These are phyloP conservation scores for Nicator chloris DNA, from an alignment of 2,113 vertebrate species.

Conservation along the genomic window DNA sequence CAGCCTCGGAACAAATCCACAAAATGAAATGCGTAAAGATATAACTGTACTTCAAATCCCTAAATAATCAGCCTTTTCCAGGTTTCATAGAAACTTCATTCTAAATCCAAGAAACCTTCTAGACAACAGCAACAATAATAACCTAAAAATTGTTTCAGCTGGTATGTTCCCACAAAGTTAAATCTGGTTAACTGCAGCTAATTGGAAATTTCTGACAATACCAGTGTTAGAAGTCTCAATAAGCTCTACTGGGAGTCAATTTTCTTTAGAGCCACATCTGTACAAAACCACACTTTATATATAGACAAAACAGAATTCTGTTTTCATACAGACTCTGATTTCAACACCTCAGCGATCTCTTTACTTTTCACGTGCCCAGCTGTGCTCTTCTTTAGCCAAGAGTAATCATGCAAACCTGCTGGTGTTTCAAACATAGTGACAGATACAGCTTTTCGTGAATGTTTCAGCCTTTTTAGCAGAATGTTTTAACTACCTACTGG, in stretches of 20 bases:
- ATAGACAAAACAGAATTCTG: background rate
- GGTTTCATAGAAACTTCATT: background rate
- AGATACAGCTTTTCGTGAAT: background rate
- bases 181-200: background rate
- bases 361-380: background rate
- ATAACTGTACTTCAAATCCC: background rate
- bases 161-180: background rate
- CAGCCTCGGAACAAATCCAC: background rate
- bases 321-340: background rate
- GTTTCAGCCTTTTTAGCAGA: background rate
- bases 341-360: background rate
- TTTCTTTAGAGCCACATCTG: constrained; percentile 1
- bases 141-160: background rate
- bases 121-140: background rate
- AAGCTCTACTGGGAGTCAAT: background rate
- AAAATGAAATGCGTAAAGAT: background rate
- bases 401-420: background rate
- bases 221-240: background rate
- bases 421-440: background rate
- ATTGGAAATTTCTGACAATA: background rate
- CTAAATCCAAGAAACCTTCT: background rate
- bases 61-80: background rate
- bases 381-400: background rate
- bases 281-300: background rate
- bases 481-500: background rate